These are phyloP conservation scores for Eleginops maclovinus DNA, from an alignment of 2,113 vertebrate genomes.

Conservation along the genomic window DNA sequence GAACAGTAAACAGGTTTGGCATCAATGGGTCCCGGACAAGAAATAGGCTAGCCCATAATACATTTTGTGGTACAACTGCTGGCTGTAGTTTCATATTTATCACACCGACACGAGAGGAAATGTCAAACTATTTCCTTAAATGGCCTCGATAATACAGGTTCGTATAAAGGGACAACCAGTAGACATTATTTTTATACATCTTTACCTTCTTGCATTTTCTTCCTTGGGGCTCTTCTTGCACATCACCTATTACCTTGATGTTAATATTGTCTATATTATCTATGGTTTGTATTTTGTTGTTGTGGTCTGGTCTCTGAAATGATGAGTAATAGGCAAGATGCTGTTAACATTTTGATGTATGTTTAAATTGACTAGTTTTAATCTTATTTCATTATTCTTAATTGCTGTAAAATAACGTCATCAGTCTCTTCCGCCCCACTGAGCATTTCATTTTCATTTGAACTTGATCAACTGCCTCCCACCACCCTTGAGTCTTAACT, in stretches of 20 bases:
- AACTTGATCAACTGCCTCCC: conserved; percentile 40
- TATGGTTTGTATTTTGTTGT: conserved; percentile 65
- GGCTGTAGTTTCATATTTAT: background rate
- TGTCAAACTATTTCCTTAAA: conserved; percentile 14
- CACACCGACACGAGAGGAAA: background rate
- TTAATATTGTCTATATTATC: conserved; percentile 66
- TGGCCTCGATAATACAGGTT: background rate
- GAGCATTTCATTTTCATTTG: conserved; percentile 53
- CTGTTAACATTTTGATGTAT: conserved; percentile 47
- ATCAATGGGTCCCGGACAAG: background rate
- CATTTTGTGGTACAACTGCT: background rate
- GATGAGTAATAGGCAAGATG: conserved; percentile 48
- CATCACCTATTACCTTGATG: conserved; percentile 44
- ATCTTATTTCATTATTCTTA: conserved; percentile 32
- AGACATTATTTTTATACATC: conserved; percentile 52
- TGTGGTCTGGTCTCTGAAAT: conserved; percentile 69
- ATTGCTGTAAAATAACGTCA: conserved; percentile 53
- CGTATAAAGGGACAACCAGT: conserved; percentile 4
- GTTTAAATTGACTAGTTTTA: conserved; percentile 38
- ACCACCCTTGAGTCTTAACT: conserved; percentile 50
- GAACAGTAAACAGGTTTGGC: background rate
- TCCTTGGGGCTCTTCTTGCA: conserved; percentile 35
- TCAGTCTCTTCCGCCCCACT: conserved; percentile 36
- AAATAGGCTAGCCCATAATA: background rate
- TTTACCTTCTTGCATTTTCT: conserved; percentile 12